A percentile compares a stretch with the other conserved stretches of the same genome.
phyloP scores from a whole-genome alignment of 2,888 invertebrate genomes.

The Drosophila flavopinicola region DNA sequence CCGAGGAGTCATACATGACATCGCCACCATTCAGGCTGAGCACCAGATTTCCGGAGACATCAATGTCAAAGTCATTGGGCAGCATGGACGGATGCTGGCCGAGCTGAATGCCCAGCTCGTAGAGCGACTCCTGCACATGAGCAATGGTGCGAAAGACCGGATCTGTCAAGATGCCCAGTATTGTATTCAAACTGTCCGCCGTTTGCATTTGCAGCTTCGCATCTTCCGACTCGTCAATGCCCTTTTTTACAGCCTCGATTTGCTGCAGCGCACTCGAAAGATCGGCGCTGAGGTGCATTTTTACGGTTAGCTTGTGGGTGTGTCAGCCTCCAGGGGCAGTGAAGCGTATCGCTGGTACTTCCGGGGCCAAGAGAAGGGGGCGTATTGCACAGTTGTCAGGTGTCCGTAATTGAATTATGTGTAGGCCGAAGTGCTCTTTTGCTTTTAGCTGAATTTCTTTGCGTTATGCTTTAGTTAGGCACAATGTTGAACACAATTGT shows the following conservation, averaged over 20 bases:
- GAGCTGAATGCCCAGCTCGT: slow-evolving; percentile 93
- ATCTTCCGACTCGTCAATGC: slow-evolving; percentile 93
- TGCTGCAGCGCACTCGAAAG: slow-evolving; percentile 95
- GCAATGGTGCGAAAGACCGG: slow-evolving; percentile 96
- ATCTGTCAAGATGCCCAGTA: slow-evolving; percentile 93
- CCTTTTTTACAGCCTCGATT: slow-evolving; percentile 94
- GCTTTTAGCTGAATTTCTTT: slow-evolving; percentile 17
- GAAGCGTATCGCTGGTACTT: slow-evolving; percentile 42
- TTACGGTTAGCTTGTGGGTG: slow-evolving; percentile 40
- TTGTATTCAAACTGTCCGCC: slow-evolving; percentile 91
- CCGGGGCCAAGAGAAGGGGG: slow-evolving; percentile 28
- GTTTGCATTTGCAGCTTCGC: slow-evolving; percentile 90
- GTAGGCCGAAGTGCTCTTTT: too few relatives aligned
- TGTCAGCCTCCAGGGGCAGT: slow-evolving; percentile 40
- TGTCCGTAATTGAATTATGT: slow-evolving; percentile 59
- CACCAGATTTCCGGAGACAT: slow-evolving; percentile 90
- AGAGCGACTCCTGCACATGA: slow-evolving; percentile 95
- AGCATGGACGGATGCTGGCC: slow-evolving; percentile 96
- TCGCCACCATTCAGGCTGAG: slow-evolving; percentile 87
- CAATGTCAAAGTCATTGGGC: slow-evolving; percentile 96
- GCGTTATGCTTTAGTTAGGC: neutral
- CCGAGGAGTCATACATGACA: slow-evolving; percentile 86
- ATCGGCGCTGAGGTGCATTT: slow-evolving; percentile 86
- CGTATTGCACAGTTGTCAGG: slow-evolving; percentile 44
- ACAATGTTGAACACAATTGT: slow-evolving; percentile 6